phyloP scores from a whole-genome alignment of 2,888 invertebrate species.

The Acholoe squamosa region DNA sequence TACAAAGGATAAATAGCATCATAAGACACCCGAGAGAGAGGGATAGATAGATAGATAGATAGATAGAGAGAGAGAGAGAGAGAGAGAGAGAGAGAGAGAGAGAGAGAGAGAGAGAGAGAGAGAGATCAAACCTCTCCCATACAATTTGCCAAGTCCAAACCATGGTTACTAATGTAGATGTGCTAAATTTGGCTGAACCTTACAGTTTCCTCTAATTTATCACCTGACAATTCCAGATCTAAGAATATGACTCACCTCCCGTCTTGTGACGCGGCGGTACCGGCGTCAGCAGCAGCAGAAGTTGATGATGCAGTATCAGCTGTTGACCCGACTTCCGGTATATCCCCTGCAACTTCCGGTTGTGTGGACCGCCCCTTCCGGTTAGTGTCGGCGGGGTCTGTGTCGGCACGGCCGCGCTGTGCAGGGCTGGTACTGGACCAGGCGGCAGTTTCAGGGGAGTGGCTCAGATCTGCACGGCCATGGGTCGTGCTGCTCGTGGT shows the following conservation, averaged over 20 bases:
- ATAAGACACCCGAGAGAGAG: too few relatives aligned
- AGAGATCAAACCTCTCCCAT: too few relatives aligned
- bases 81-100: too few relatives aligned
- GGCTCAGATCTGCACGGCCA: not conserved
- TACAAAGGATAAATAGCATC: too few relatives aligned
- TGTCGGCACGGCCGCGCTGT: not conserved
- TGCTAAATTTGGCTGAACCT: too few relatives aligned
- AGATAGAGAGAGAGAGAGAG: too few relatives aligned
- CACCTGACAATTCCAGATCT: too few relatives aligned
- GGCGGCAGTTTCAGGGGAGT: not conserved
- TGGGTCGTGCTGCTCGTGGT: not conserved
- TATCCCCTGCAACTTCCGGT: not conserved
- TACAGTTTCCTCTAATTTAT: too few relatives aligned
- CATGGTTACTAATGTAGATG: too few relatives aligned
- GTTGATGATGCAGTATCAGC: not conserved
- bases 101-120: too few relatives aligned
- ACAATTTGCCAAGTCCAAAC: too few relatives aligned
- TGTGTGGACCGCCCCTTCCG: not conserved
- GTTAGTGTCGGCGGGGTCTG: not conserved
- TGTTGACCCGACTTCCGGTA: not conserved
- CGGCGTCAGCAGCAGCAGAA: not conserved
- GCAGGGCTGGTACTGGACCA: not conserved
- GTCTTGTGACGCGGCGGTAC: not conserved
- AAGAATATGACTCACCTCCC: constrained; percentile 2
- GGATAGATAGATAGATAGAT: too few relatives aligned